A percentile compares a stretch with the other conserved stretches of the same genome.
phyloP scores from a whole-genome alignment of 2,113 vertebrate genomes.

The Otis tarda region DNA sequence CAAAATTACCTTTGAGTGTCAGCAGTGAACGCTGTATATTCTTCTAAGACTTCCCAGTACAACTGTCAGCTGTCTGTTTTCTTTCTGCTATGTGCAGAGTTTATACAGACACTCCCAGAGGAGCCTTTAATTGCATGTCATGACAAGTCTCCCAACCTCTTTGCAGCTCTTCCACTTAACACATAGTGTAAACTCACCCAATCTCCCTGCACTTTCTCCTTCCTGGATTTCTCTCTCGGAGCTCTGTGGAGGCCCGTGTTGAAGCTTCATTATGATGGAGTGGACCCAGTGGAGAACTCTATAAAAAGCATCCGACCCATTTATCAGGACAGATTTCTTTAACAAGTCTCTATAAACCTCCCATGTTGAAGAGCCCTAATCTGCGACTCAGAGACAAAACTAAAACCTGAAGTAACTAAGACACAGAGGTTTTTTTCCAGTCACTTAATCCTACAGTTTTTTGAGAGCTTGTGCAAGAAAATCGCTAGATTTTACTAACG shows the following conservation, averaged over 20 bases:
- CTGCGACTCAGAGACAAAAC: conserved; percentile 15
- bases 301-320: conserved; percentile 56
- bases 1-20: conserved; percentile 61
- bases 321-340: conserved; percentile 57
- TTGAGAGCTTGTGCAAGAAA: not conserved
- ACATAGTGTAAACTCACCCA: conserved; percentile 44
- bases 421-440: not conserved
- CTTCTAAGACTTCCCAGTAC: conserved; percentile 36
- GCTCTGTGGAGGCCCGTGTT: conserved; percentile 1
- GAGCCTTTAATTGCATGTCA: conserved; percentile 69
- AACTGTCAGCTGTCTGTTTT: conserved; percentile 59
- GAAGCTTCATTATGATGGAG: conserved; percentile 44
- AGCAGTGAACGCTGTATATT: conserved; percentile 50
- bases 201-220: conserved; percentile 64
- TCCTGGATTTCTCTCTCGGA: conserved; percentile 24
- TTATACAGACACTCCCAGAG: conserved; percentile 44
- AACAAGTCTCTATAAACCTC: conserved; percentile 42
- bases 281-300: conserved; percentile 20
- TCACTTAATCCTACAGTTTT: not conserved
- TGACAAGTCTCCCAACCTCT: conserved; percentile 72
- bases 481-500: not conserved
- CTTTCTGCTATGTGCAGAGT: conserved; percentile 35
- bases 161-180: conserved; percentile 67
- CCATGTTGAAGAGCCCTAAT: not conserved
- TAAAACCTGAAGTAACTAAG: not conserved